Evolutionary conservation across 2,113 vertebrate genomes (phyloP), one percentile per base, ranked within the genome.

Genomic region (Leucopsar rothschildi): DNA sequence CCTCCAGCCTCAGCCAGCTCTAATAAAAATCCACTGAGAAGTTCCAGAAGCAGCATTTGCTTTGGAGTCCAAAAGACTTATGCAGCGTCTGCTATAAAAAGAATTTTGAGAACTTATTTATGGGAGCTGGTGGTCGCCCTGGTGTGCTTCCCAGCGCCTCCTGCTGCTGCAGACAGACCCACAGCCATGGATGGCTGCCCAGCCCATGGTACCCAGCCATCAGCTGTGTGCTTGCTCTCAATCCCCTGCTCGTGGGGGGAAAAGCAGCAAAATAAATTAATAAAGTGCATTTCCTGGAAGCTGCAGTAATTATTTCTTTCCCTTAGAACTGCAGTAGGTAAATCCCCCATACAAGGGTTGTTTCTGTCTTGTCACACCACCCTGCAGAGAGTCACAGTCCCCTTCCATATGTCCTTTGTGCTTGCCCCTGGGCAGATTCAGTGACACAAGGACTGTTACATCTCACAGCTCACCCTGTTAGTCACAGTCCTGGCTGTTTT

Each of bases 1-100:
- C 76, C 82, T 88, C 90, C 86, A 88, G 88, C 64, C 68, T 64
- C 82, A 83, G 64, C 53, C 85, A 86, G 93, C 80, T 92, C 88
- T 60, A 92, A 88, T 86, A 64, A 88, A 95, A 93, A 84, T 86
- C 90, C 76, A 70, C 49, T 17, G 52, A 77, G 56, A 79, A 75
- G 21, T n/a, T 95, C 78, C 84, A 96, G 91, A 79, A 88, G 75
- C 15, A 78, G 40, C 64, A 39, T 68, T 90, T 86, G 27, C 69
- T 83, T 28, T 57, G 42, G 66, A 81, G 71, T 86, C 79, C 52
- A 83, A 68, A 92, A 78, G 75, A 39, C 42, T 80, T 18, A 39
- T 8, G 69, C n/a, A 17, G 42, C 17, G 35, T 45, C 78, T 70
- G 44, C 63, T 87, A n/a, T 37, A 88, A 57, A 86, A 89, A 23